phyloP scores from a whole-genome alignment of 53 echinoderm and acorn worm genomes.

The Holothuria leucospilota region DNA sequence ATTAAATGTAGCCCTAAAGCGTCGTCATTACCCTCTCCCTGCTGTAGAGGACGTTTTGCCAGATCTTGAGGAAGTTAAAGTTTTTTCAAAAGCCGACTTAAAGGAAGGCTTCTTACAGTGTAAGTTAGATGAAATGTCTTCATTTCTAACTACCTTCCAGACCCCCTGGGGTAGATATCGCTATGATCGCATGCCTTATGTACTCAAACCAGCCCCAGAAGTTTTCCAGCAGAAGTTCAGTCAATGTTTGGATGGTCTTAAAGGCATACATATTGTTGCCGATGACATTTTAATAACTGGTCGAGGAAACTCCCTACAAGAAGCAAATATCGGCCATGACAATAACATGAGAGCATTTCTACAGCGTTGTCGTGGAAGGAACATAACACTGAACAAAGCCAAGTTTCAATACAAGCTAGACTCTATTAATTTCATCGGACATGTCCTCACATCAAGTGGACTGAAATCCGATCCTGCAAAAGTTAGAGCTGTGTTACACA shows the following conservation, averaged over 20 bases:
- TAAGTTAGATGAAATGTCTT: slow-evolving; percentile 53
- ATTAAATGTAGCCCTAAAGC: slow-evolving; percentile 1
- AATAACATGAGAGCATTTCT: slow-evolving; percentile 52
- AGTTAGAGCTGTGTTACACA: slow-evolving; percentile 11
- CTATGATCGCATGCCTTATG: slow-evolving; percentile 65
- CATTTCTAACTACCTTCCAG: slow-evolving; percentile 63
- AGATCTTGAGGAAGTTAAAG: no score
- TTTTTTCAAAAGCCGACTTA: neutral
- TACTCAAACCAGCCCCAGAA: slow-evolving; percentile 56
- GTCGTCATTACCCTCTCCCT: slow-evolving; percentile 27
- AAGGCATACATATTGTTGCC: slow-evolving; percentile 59
- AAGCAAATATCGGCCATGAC: slow-evolving; percentile 62
- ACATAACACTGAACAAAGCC: slow-evolving; percentile 53
- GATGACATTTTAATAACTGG: slow-evolving; percentile 68
- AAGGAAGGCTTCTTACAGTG: slow-evolving; percentile 51
- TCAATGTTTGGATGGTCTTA: slow-evolving; percentile 60
- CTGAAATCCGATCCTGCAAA: slow-evolving; percentile 46
- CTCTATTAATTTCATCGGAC: slow-evolving; percentile 36
- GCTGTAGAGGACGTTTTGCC: neutral
- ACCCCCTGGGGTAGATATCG: slow-evolving; percentile 68
- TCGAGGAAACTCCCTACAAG: slow-evolving; percentile 42
- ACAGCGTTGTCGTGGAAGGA: slow-evolving; percentile 42
- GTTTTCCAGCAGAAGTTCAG: slow-evolving; percentile 63
- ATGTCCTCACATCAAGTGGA: slow-evolving; percentile 41
- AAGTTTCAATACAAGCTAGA: no score